These are phyloP conservation scores for Spermophilus dauricus DNA, from an alignment of 2,113 vertebrate genomes.

Conservation along the genomic window DNA sequence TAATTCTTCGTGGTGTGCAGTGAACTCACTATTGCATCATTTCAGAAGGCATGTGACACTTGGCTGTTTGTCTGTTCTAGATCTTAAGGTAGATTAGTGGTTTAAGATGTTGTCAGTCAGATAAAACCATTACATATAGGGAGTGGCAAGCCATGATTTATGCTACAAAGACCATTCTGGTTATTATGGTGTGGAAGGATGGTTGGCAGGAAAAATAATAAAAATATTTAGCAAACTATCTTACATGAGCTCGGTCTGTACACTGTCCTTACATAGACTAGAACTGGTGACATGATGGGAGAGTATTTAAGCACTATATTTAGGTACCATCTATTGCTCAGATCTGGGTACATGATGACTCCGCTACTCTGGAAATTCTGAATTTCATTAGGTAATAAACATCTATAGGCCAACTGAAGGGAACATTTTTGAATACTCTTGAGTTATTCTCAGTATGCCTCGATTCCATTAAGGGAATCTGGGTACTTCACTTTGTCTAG, in stretches of 20 bases:
- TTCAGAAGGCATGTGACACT: background rate
- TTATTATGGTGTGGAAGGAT: background rate
- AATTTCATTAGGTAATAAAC: too few species aligned
- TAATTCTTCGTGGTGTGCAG: background rate
- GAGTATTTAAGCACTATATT: too few species aligned
- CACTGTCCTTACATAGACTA: too few species aligned
- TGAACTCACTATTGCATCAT: background rate
- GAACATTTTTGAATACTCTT: too few species aligned
- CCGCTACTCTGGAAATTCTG: too few species aligned
- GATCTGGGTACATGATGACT: too few species aligned
- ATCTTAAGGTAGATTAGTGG: conserved; percentile 8
- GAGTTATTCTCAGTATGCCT: too few species aligned
- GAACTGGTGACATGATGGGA: too few species aligned
- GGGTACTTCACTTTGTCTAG: too few species aligned
- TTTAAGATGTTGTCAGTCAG: conserved; percentile 43
- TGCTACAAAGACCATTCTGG: background rate
- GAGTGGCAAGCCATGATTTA: conserved; percentile 2
- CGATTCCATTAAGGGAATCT: too few species aligned
- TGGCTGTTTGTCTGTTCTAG: background rate
- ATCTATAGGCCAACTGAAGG: too few species aligned
- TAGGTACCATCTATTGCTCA: too few species aligned
- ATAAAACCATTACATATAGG: background rate
- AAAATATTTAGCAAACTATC: background rate
- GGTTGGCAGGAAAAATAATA: background rate
- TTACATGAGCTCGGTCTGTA: background rate